Conservation (phyloP, 1,140 invertebrate species). For the Atta texana region DNA sequence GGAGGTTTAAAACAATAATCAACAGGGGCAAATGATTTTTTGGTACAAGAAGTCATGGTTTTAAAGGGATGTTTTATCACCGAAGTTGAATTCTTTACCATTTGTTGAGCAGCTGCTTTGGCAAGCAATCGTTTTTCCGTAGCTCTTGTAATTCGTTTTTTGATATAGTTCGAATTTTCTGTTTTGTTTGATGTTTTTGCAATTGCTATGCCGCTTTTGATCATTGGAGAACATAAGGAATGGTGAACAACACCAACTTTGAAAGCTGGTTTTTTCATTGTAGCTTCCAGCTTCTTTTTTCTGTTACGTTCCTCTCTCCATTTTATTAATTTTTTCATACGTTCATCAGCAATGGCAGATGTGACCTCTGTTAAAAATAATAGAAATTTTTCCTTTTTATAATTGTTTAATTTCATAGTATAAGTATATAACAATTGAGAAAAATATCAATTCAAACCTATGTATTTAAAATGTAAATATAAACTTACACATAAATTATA, state of each 20-base stretch:
- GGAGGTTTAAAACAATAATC: conserved; percentile 77
- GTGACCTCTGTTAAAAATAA: background rate
- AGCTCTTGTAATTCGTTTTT: conserved; percentile 78
- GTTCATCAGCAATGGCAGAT: background rate
- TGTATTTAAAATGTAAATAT: background rate
- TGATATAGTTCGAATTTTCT: background rate
- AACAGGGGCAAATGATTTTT: conserved; percentile 73
- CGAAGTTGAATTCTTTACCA: conserved; percentile 44
- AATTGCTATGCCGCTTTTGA: background rate
- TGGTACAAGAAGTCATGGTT: background rate
- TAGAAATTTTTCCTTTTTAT: background rate
- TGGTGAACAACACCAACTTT: conserved; percentile 83
- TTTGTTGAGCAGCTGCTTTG: conserved; percentile 59
- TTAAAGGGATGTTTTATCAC: background rate
- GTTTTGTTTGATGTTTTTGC: conserved; percentile 21
- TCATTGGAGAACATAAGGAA: conserved; percentile 78
- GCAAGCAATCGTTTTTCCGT: conserved; percentile 79
- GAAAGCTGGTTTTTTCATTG: conserved; percentile 80
- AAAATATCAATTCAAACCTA: background rate
- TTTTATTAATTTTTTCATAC: conserved; percentile 73
- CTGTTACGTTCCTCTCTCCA: conserved; percentile 82
- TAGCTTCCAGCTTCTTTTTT: conserved; percentile 74
- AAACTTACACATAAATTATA: background rate
- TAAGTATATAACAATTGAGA: background rate
- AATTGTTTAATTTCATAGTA: background rate